A percentile compares a stretch with the other conserved stretches of the same genome.
Conservation (phyloP, 2,113 vertebrate species). For the Suncus etruscus region DNA sequence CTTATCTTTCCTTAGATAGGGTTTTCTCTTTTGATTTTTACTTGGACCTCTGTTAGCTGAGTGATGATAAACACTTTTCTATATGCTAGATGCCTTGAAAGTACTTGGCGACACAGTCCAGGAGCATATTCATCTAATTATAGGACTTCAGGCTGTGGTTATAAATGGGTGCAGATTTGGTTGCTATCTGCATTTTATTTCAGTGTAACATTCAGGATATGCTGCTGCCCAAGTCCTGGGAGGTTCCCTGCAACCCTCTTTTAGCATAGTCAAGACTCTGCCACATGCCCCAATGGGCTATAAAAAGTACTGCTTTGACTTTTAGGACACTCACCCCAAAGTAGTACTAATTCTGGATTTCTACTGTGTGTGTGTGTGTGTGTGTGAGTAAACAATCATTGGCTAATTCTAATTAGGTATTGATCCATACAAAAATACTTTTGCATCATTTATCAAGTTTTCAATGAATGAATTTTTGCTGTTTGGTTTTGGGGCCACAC, state of each 20-base stretch:
- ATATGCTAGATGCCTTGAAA: not conserved
- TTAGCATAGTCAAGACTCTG: not conserved
- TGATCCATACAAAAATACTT: too few relatives aligned
- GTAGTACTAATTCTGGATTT: not conserved
- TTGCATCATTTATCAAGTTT: too few relatives aligned
- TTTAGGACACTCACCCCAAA: not conserved
- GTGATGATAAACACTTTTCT: too few relatives aligned
- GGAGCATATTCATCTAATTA: not conserved
- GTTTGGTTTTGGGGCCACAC: too few relatives aligned
- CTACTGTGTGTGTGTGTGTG: too few relatives aligned
- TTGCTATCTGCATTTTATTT: not conserved
- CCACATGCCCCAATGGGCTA: not conserved
- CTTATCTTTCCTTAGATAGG: not conserved
- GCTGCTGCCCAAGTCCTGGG: not conserved
- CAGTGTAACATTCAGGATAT: not conserved
- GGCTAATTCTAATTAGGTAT: too few relatives aligned
- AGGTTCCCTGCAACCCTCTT: not conserved
- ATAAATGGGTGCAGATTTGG: not conserved
- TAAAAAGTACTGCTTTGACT: not conserved
- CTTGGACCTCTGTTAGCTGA: too few relatives aligned
- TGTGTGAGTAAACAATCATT: too few relatives aligned
- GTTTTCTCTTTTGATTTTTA: slow-evolving; percentile 18
- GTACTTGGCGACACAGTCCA: not conserved
- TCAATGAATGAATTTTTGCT: too few relatives aligned
- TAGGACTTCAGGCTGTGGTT: not conserved